Conservation (phyloP, 1,140 invertebrate genomes). For the Papilio aristodemus region DNA sequence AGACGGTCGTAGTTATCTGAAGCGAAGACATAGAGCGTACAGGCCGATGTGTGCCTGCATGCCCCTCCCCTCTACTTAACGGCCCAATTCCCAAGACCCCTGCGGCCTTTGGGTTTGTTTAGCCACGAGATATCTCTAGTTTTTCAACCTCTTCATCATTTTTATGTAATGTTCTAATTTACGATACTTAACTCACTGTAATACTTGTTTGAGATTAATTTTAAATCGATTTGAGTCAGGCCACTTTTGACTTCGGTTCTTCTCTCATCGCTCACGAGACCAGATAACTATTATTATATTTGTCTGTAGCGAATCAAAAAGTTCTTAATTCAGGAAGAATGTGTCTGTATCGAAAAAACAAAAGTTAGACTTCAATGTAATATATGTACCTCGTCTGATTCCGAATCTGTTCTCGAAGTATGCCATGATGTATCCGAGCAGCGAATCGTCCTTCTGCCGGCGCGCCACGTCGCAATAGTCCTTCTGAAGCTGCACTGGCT, state of each 20-base stretch:
- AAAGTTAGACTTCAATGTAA: too few species aligned
- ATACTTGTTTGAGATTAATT: too few species aligned
- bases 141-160: neutral
- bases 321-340: too few species aligned
- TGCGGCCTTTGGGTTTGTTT: neutral
- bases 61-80: neutral
- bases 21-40: neutral
- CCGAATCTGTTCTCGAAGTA: slow-evolving; percentile 67
- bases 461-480: slow-evolving; percentile 66
- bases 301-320: too few species aligned
- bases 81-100: neutral
- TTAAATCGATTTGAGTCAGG: too few species aligned
- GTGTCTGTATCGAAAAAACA: too few species aligned
- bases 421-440: slow-evolving; percentile 66
- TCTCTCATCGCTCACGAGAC: too few species aligned
- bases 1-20: slow-evolving; percentile 29
- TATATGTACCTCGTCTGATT: slow-evolving; percentile 53
- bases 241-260: too few species aligned
- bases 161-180: neutral
- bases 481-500: slow-evolving; percentile 62
- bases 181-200: neutral
- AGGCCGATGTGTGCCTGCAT: neutral
- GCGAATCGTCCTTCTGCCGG: slow-evolving; percentile 61
- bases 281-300: too few species aligned
- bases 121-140: slow-evolving; percentile 2